Evolutionary conservation across 2,888 invertebrate genomes (phyloP), one percentile per base, ranked within the genome.

Genomic region (Macropis europaea): DNA sequence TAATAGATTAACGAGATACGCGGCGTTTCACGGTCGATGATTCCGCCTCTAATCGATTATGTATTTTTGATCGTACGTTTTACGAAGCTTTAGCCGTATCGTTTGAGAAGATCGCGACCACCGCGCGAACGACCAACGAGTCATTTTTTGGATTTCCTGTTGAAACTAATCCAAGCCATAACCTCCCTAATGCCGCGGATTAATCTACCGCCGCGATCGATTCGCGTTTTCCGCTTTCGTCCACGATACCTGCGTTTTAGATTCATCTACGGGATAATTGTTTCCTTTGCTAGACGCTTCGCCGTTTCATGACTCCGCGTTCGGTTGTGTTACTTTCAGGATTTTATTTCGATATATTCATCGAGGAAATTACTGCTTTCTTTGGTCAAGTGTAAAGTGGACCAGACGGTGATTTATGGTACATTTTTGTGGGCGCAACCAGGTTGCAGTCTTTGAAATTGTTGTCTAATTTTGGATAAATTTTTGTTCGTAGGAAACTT

Each of bases 1-100:
- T 81, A 81, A 81, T 45, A 80, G 80, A 79, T 79, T 77, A 76
- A 76, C 56, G 66, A 76, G 81, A 76, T 81, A 77, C 76, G 68
- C 38, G 47, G 57, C 36, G 73, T 60, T 71, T 77, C 81, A 76
- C 69, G 77, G 73, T 77, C 64, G 76, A 56, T 77, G 73, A 61
- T 66, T 73, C 63, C 56, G 60, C 50, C 47, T 57, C 68, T 73
- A 71, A 81, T 80, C 81, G 81, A 80, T 80, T 81, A 80, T 53
- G 59, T 48, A 80, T 80, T 81, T 80, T 76, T 78, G 63, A 50
- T 38, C 45, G 26, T 52, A 5, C 24, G 24, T 11, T 57, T 42
- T 56, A 61, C 56, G 57, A 36, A 56, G 57, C 48, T 54, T 64
- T 73, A n/a, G n/a, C 36, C 78, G 15, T 77, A 77, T 78, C 75